These are phyloP conservation scores for Lytechinus variegatus DNA, from an alignment of 35 echinoderm and acorn worm species.

Conservation along the genomic window DNA sequence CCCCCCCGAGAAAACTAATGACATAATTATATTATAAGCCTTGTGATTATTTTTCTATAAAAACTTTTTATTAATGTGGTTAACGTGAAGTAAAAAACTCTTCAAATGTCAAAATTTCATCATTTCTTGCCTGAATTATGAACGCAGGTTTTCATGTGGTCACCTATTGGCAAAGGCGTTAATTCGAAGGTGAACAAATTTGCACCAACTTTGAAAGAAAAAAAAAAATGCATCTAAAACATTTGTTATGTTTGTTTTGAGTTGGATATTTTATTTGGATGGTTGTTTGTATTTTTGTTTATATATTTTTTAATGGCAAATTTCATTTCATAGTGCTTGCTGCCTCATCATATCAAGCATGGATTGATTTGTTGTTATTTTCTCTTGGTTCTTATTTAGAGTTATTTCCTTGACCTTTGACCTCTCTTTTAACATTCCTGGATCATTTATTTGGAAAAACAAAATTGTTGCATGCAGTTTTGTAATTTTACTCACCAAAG, in stretches of 20 bases:
- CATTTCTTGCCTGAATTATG: conserved; percentile 34
- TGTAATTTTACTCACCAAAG: neutral
- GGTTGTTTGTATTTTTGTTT: neutral
- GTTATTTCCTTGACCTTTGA: neutral
- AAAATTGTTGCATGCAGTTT: neutral
- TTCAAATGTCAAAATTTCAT: neutral
- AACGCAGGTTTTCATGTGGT: conserved; percentile 82
- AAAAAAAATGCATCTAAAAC: neutral
- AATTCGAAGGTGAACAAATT: conserved; percentile 62
- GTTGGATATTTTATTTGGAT: neutral
- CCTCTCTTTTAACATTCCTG: neutral
- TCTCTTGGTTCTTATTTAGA: neutral
- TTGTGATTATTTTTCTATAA: no score
- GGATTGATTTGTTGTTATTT: neutral
- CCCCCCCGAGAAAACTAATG: no score
- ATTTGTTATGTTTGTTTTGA: neutral
- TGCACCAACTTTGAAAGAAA: neutral
- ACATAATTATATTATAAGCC: no score
- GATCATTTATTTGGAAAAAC: neutral
- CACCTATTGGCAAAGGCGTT: conserved; percentile 64
- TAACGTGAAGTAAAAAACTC: neutral
- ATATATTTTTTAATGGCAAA: neutral
- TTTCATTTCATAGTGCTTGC: neutral
- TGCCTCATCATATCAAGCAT: neutral
- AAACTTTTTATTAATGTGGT: neutral